A percentile compares a stretch with the other conserved stretches of the same genome.
phyloP scores from a whole-genome alignment of 2,888 invertebrate species.

The Nymphalis urticae region DNA sequence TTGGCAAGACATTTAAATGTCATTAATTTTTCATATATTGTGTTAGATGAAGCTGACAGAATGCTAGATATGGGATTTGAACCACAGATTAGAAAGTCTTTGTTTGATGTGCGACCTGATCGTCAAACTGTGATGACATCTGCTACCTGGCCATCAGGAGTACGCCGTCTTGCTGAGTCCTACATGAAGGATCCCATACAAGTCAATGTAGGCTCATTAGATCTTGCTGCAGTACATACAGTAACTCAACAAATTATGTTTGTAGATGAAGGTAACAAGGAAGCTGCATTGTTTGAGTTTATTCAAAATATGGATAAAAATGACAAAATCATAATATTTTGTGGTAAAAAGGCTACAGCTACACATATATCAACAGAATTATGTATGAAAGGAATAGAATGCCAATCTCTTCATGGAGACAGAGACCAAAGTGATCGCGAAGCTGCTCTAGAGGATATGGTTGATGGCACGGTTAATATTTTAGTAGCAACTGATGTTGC shows the following conservation, averaged over 20 bases:
- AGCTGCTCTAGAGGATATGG: conserved; percentile 91
- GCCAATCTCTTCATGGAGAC: conserved; percentile 94
- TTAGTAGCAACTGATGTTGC: conserved; percentile 97
- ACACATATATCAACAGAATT: conserved; percentile 92
- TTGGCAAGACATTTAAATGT: conserved; percentile 87
- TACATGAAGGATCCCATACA: conserved; percentile 96
- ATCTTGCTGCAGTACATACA: conserved; percentile 93
- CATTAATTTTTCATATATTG: conserved; percentile 91
- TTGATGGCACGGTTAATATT: conserved; percentile 88
- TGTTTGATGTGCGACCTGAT: conserved; percentile 91
- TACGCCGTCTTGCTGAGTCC: conserved; percentile 90
- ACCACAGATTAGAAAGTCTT: conserved; percentile 91
- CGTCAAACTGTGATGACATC: conserved; percentile 98
- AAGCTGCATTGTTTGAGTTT: conserved; percentile 85
- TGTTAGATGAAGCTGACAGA: conserved; percentile 95
- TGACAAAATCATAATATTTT: conserved; percentile 95
- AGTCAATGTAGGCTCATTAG: conserved; percentile 92
- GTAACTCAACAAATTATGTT: conserved; percentile 91
- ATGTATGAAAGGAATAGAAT: conserved; percentile 84
- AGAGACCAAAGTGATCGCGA: conserved; percentile 90
- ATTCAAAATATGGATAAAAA: conserved; percentile 84
- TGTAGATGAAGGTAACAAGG: conserved; percentile 86
- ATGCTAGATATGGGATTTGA: conserved; percentile 95
- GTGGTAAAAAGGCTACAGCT: conserved; percentile 91
- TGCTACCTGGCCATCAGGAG: conserved; percentile 96